Evolutionary conservation across 1,140 invertebrate genomes (phyloP).

Genomic region (Nephila pilipes): DNA sequence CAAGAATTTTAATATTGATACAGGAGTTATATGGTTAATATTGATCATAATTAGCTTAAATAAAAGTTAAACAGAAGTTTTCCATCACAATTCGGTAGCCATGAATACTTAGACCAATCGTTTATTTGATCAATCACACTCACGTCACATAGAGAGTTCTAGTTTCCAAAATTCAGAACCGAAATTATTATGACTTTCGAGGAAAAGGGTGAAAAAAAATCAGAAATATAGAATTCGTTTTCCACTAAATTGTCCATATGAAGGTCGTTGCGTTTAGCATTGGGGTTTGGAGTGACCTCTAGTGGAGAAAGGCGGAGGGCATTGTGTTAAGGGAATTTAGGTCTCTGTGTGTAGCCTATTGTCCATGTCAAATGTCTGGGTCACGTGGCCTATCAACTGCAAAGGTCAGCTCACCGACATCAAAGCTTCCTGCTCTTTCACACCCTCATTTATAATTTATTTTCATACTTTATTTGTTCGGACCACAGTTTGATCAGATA

Average conservation of each 20-base stretch:
- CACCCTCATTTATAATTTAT: constrained; percentile 21
- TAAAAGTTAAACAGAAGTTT: too few species aligned
- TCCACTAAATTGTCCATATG: not conserved
- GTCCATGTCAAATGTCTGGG: constrained; percentile 70
- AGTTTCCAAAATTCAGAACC: not conserved
- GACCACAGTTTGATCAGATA: not conserved
- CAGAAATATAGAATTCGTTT: constrained; percentile 28
- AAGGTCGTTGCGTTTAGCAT: constrained; percentile 64
- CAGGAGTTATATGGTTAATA: too few species aligned
- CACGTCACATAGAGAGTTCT: too few species aligned
- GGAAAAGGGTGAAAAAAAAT: not conserved
- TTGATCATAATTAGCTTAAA: too few species aligned
- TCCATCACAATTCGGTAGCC: not conserved
- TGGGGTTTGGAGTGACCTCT: constrained; percentile 65
- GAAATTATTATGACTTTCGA: not conserved
- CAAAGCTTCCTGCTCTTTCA: constrained; percentile 61
- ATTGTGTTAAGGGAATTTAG: constrained; percentile 73
- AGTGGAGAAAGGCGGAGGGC: constrained; percentile 64
- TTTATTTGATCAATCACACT: too few species aligned
- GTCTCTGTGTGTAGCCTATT: constrained; percentile 67
- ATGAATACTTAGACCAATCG: not conserved
- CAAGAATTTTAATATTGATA: too few species aligned
- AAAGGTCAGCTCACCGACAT: constrained; percentile 56
- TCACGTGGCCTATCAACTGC: constrained; percentile 71
- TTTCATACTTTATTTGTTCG: constrained; percentile 1